phyloP scores from a whole-genome alignment of 2,113 vertebrate species.

The Crypturellus undulatus region DNA sequence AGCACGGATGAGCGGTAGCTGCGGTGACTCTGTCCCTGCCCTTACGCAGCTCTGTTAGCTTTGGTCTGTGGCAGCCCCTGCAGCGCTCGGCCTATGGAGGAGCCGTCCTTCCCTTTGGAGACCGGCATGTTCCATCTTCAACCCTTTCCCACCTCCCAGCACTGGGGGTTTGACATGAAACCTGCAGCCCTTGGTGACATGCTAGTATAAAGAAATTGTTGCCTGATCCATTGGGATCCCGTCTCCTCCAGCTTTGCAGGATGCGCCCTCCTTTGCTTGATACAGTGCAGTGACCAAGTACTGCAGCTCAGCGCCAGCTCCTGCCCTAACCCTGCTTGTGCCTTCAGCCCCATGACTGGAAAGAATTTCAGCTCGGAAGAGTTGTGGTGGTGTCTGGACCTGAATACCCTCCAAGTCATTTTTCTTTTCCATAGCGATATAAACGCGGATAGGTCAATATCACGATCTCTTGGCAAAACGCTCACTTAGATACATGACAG shows the following conservation, averaged over 20 bases:
- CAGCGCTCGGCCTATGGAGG: not conserved
- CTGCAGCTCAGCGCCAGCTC: not conserved
- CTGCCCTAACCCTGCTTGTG: not conserved
- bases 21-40: not conserved
- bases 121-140: not conserved
- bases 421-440: not conserved
- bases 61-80: not conserved
- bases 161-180: not conserved
- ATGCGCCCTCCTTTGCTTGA: not conserved
- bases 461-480: not conserved
- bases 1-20: not conserved
- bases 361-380: not conserved
- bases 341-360: not conserved
- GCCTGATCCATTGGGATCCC: accelerated
- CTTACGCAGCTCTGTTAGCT: not conserved
- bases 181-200: not conserved
- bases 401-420: not conserved
- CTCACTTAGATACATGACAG: not conserved
- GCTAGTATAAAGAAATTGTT: not conserved
- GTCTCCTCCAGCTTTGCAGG: not conserved
- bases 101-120: not conserved
- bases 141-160: not conserved
- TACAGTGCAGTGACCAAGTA: not conserved
- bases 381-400: not conserved
- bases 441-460: not conserved